Base-by-base conservation (phyloP, 2,797 vertebrate genomes). In the Anniella stebbinsi region DNA sequence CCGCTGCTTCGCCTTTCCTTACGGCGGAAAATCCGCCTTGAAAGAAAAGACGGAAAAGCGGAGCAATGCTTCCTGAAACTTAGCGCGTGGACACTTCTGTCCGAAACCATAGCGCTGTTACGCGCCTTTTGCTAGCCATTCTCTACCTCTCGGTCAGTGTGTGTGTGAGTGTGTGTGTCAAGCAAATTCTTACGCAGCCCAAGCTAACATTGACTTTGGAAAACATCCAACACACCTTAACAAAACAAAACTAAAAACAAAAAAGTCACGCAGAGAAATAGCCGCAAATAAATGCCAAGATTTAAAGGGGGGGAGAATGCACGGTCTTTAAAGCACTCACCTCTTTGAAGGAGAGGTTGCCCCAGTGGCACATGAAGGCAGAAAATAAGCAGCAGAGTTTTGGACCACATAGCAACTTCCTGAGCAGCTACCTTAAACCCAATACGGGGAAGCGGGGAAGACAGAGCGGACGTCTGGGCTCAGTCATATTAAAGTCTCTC, bases 361-460 rank as follows among this genome's bases (percentile, higher is more conserved):
- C 95, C 96, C 70, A 63, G 91, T 17, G 92, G 95, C 0, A 96
- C 36, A n/a, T 69, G 93, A 89, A 97, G 94, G 94, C 96, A 94
- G 91, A 97, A 91, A 1, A 97, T 92, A 25, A 90, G 81, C 7
- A 97, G 84, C 90, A 87, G 78, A 0, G 94, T 82, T 94, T 95
- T 86, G 96, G 96, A 89, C 84, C 95, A 91, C 97, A 98, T 98
- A 90, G 95, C 95, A 92, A 87, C 89, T 87, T 28, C 12, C 84
- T 54, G 88, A 7, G 78, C 88, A 41, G 18, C 57, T 80, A 41
- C 89, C 94, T 85, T 0, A 84, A 21, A 87, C 84, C 80, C 93
- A 25, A n/a, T 60, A 80, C 80, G 86, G 45, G 0, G 41, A 91
- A 88, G 93, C 92, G 90, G 91, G 13, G 88, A 0, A 84, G 93